Base-by-base conservation (phyloP, 35 echinoderm and acorn worm species). In the Acanthaster planci region DNA sequence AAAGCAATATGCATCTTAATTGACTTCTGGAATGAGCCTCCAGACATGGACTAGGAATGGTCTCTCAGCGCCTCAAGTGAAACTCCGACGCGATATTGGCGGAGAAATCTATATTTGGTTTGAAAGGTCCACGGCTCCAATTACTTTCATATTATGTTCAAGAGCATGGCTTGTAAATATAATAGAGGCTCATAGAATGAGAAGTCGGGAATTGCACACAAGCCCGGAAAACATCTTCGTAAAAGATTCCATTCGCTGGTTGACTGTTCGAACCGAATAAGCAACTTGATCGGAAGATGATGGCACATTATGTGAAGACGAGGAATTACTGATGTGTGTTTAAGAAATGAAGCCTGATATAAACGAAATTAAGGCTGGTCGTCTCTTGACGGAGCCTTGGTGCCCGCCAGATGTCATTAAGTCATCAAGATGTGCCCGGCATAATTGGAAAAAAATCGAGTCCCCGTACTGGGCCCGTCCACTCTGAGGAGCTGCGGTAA, bases 371-470 rank as follows among this genome's bases (percentile, higher is more conserved):
- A 72, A 72, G 79, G 79, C 8, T 44, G 40, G 38, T 52, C 79
- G 79, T 52, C 79, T 79, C 50, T 22, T 44, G 23, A 30, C 51
- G 42, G 40, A 42, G 44, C 34, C 64, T 72, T 72, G 64, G 64
- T 31, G 64, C 64, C 64, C 64, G 64, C 64, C 64, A 72, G 64
- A 72, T 72, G 64, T 72, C 64, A 72, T 72, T 72, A 72, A 72
- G 64, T 72, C 64, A 72, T 72, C 64, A 72, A 72, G 34, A 53
- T 81, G 79, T 44, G 79, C 51, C 44, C 44, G 14, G 27, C 40
- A 52, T 81, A 81, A 81, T 81, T 81, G 79, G 79, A 51, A 81
- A 81, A 81, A 81, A 81, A 81, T 81, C 40, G 79, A 81, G 79
- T 81, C 42, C 37, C 26, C 64, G 64, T 29, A 72, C 64, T 26